Conservation (phyloP, 2,113 vertebrate species). For the Gallinago jamesoni region DNA sequence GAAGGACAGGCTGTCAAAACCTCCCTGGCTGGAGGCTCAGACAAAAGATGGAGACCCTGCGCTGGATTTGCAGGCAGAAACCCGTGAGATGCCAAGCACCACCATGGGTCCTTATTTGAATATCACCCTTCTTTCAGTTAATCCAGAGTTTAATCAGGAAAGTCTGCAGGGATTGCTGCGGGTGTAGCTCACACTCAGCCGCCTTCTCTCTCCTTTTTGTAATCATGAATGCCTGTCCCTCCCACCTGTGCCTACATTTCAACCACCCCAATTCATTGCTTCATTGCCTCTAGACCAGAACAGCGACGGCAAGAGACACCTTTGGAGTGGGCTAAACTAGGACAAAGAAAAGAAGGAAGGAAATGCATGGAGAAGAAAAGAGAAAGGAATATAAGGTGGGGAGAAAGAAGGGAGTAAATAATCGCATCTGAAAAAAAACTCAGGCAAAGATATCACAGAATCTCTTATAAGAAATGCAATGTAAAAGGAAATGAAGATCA, state of each 20-base stretch:
- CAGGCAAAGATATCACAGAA: not conserved
- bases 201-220: not conserved
- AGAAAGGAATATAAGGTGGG: not conserved
- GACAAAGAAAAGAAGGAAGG: not conserved
- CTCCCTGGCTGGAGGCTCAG: not conserved
- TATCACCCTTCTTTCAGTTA: not conserved
- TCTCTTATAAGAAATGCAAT: not conserved
- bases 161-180: not conserved
- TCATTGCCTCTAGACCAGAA: not conserved
- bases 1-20: not conserved
- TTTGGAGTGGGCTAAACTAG: not conserved
- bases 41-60: not conserved
- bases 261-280: not conserved
- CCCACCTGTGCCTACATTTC: not conserved
- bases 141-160: not conserved
- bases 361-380: not conserved
- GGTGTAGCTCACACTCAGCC: not conserved
- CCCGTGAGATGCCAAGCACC: not conserved
- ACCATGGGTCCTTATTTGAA: not conserved
- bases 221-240: not conserved
- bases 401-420: not conserved
- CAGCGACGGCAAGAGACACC: not conserved
- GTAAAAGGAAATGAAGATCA: constrained; percentile 44
- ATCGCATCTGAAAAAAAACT: constrained; percentile 2
- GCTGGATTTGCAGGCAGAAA: not conserved